Conservation (phyloP, 2,888 invertebrate species). For the Clepsis dumicolana region DNA sequence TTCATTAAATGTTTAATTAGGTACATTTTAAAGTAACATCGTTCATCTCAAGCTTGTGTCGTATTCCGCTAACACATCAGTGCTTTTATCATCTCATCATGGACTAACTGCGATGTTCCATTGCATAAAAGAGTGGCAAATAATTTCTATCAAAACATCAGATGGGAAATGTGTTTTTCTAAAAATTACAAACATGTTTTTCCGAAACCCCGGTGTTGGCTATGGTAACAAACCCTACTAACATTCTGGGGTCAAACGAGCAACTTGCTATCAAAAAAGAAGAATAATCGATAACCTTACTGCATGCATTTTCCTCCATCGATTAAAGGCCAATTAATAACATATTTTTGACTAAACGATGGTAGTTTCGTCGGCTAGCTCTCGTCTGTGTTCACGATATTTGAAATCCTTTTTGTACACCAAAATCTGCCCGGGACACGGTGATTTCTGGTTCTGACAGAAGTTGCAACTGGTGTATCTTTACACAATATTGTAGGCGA, state of each 20-base stretch:
- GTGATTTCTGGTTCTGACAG: background rate
- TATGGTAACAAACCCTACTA: background rate
- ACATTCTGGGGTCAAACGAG: background rate
- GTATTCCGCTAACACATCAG: slow-evolving; percentile 73
- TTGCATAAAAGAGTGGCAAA: background rate
- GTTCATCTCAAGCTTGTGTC: slow-evolving; percentile 67
- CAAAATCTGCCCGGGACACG: too few species aligned
- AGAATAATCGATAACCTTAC: background rate
- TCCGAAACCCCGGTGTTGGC: slow-evolving; percentile 28
- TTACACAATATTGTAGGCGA: too few species aligned
- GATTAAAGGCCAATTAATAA: background rate
- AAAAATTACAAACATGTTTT: slow-evolving; percentile 9
- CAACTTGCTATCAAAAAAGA: background rate
- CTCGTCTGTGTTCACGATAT: slow-evolving; percentile 3
- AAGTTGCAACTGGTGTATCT: background rate
- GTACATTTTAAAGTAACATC: slow-evolving; percentile 33
- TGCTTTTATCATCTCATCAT: slow-evolving; percentile 68
- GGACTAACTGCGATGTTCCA: slow-evolving; percentile 50
- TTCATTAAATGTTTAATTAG: slow-evolving; percentile 8
- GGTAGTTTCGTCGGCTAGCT: background rate
- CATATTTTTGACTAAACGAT: background rate
- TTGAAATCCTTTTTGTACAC: background rate
- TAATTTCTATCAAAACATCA: background rate
- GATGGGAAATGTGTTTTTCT: slow-evolving; percentile 35
- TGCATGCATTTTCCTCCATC: background rate